These are phyloP conservation scores for Calosoma granatense DNA, from an alignment of 1,140 invertebrate species.

Conservation along the genomic window DNA sequence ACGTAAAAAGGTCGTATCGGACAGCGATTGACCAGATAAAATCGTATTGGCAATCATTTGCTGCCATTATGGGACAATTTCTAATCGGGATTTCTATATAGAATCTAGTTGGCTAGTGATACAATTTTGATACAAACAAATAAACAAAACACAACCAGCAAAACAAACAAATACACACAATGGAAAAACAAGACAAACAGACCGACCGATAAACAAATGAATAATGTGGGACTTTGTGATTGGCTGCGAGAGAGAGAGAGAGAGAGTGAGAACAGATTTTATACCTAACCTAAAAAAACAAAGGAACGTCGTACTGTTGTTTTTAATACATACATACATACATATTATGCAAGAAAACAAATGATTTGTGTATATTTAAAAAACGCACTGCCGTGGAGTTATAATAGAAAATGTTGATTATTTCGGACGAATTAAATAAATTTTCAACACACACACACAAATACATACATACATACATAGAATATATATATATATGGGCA, in stretches of 20 bases:
- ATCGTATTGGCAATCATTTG: constrained; percentile 14
- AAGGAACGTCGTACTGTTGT: too few species aligned
- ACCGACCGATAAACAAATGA: background rate
- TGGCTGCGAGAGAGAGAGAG: too few species aligned
- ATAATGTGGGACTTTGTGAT: background rate
- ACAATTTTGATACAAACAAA: background rate
- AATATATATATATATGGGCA: background rate
- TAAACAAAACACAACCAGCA: background rate
- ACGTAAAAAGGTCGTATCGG: constrained; percentile 76
- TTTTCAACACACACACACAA: too few species aligned
- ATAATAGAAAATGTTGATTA: too few species aligned
- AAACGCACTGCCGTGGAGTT: too few species aligned
- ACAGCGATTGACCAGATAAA: constrained; percentile 63
- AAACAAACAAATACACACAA: background rate
- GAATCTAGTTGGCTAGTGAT: background rate
- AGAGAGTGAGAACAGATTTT: too few species aligned
- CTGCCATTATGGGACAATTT: background rate
- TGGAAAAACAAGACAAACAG: background rate
- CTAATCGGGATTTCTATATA: background rate
- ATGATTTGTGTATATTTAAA: too few species aligned
- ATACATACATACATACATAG: too few species aligned
- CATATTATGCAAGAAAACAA: too few species aligned
- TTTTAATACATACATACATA: too few species aligned
- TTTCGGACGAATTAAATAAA: too few species aligned
- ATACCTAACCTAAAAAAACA: too few species aligned